phyloP scores from a whole-genome alignment of 2,888 invertebrate species.

The Empis stercorea region DNA sequence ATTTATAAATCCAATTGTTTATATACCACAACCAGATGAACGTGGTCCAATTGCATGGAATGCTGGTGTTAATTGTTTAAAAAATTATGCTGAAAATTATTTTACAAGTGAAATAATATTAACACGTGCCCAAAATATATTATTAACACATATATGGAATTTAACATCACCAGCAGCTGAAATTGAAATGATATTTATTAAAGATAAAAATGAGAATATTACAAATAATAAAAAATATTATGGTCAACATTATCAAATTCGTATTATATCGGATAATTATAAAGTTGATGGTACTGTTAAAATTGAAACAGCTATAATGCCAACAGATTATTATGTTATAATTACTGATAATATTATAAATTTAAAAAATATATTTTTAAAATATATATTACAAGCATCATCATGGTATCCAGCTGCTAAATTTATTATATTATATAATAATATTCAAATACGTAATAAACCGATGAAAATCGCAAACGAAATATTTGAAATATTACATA shows the following conservation, averaged over 20 bases:
- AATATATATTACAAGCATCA: slow-evolving; percentile 20
- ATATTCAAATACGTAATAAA: slow-evolving; percentile 15
- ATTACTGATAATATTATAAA: slow-evolving; percentile 23
- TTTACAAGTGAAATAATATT: neutral
- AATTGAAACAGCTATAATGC: slow-evolving; percentile 13
- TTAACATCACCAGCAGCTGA: slow-evolving; percentile 30
- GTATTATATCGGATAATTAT: slow-evolving; percentile 22
- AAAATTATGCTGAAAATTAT: neutral
- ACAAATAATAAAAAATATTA: slow-evolving; percentile 21
- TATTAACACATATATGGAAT: slow-evolving; percentile 23
- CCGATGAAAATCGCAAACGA: slow-evolving; percentile 15
- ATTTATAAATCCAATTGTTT: too few species aligned
- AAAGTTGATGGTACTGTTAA: slow-evolving; percentile 7
- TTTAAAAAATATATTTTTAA: slow-evolving; percentile 17
- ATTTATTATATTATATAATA: slow-evolving; percentile 30
- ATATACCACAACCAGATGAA: too few species aligned
- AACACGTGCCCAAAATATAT: slow-evolving; percentile 25
- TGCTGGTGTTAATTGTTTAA: neutral
- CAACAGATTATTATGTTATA: slow-evolving; percentile 29
- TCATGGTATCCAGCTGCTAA: slow-evolving; percentile 34
- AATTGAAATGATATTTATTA: slow-evolving; percentile 27
- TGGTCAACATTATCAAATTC: slow-evolving; percentile 18
- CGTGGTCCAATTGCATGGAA: neutral
- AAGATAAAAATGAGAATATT: slow-evolving; percentile 24
- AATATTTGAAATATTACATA: slow-evolving; percentile 23